These are phyloP conservation scores for Limosa lapponica DNA, from an alignment of 2,797 vertebrate species.

Conservation along the genomic window DNA sequence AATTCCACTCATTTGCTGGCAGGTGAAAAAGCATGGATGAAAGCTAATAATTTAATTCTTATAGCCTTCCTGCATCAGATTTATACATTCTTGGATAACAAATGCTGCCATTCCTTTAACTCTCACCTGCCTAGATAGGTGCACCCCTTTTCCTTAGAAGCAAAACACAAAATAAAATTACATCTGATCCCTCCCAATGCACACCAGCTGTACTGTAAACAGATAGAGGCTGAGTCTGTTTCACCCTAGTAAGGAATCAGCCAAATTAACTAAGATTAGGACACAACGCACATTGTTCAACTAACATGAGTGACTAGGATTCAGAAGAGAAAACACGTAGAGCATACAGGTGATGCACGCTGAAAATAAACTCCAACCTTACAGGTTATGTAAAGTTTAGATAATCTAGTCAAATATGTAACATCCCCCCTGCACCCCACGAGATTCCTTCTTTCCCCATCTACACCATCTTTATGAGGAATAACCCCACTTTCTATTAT, in stretches of 20 bases:
- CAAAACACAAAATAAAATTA: background rate
- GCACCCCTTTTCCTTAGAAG: background rate
- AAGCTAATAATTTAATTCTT: background rate
- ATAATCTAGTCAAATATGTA: background rate
- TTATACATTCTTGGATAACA: background rate
- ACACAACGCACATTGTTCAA: background rate
- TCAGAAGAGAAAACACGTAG: background rate
- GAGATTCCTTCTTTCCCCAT: background rate
- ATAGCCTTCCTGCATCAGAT: background rate
- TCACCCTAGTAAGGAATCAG: background rate
- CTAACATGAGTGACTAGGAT: background rate
- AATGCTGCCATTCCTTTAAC: background rate
- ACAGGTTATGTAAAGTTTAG: background rate
- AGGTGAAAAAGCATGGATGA: background rate
- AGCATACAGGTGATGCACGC: background rate
- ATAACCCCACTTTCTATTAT: background rate
- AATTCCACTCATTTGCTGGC: background rate
- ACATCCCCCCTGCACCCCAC: rapidly evolving
- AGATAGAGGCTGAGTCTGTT: background rate
- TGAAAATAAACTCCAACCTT: background rate
- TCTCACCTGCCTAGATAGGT: background rate
- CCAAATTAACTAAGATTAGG: background rate
- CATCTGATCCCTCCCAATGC: background rate
- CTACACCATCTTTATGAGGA: background rate
- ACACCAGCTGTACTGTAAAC: background rate